Base-by-base conservation (phyloP, 2,797 vertebrate genomes). In the Ceyx erithaca region DNA sequence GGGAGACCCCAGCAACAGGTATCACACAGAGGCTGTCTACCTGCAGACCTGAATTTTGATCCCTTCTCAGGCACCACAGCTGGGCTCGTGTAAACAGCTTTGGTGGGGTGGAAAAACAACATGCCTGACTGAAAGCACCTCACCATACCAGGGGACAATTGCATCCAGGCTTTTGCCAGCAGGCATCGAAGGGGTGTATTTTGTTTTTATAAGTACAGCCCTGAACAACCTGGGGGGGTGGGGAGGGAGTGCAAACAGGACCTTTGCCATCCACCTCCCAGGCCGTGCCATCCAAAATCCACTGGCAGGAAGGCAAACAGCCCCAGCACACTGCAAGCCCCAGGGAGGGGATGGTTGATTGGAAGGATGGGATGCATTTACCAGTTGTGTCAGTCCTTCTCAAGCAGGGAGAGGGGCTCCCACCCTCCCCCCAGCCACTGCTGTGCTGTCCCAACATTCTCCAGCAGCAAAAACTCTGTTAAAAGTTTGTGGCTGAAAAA, bases 211-310 rank as follows among this genome's bases (percentile, higher is more conserved):
- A 64, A 88, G 61, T 54, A 30, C 1, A 1, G 7, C 11, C 61
- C 30, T 45, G 37, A 94, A 49, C 64, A 78, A 67, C 6, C 54
- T 7, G 5, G 16, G 49, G 45, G 37, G 37, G 37, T 13, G 46
- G 71, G 54, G 3, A 84, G 33, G 0, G 5, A 87, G 66, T 37
- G 85, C 70, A 92, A 92, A 91, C 76, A 85, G 67, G 82, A 89
- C 69, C 89, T 94, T 72, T 89, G 90, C 46, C 89, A 89, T 21
- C 37, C 58, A 43, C 28, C 62, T 87, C 63, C 51, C 69, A 75
- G 67, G 77, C 0, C 0, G 54, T 9, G 46, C 77, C 43, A 76
- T 55, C 31, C 10, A 0, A 85, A 69, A 69, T 49, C 66, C 35
- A 15, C 35, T 7, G 35, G 16, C 15, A 7, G 61, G 72, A 92